These are phyloP conservation scores for Loripinus fragilis DNA, from an alignment of 2,888 invertebrate genomes.

Conservation along the genomic window DNA sequence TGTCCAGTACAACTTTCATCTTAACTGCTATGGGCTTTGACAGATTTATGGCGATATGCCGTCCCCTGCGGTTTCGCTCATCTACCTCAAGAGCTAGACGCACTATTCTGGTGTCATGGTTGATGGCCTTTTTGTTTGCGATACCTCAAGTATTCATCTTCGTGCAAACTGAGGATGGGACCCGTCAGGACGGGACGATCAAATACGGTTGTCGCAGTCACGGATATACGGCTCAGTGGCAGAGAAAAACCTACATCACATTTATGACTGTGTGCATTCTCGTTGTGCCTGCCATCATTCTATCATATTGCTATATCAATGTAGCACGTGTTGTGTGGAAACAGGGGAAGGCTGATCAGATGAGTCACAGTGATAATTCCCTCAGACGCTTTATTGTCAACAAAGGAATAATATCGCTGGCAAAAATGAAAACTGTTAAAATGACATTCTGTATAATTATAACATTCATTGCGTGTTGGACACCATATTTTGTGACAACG, in stretches of 20 bases:
- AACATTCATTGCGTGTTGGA: slow-evolving; percentile 84
- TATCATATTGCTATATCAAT: slow-evolving; percentile 84
- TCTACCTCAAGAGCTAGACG: slow-evolving; percentile 79
- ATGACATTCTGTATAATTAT: slow-evolving; percentile 84
- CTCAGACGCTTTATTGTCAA: slow-evolving; percentile 65
- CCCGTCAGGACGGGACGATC: slow-evolving; percentile 78
- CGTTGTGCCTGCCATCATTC: slow-evolving; percentile 82
- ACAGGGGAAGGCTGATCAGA: slow-evolving; percentile 73
- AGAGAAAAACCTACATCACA: slow-evolving; percentile 83
- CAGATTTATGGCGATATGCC: slow-evolving; percentile 83
- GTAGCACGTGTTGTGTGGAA: slow-evolving; percentile 83
- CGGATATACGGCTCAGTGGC: slow-evolving; percentile 84
- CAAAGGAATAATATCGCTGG: slow-evolving; percentile 82
- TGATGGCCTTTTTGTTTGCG: slow-evolving; percentile 82
- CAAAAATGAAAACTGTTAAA: slow-evolving; percentile 84
- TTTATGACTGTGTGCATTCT: slow-evolving; percentile 83
- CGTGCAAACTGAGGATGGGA: slow-evolving; percentile 79
- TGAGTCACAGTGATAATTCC: slow-evolving; percentile 44
- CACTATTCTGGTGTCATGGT: slow-evolving; percentile 83
- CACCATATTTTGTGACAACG: slow-evolving; percentile 84
- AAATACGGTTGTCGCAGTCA: slow-evolving; percentile 79
- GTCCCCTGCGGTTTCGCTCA: slow-evolving; percentile 80
- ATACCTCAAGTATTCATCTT: slow-evolving; percentile 83
- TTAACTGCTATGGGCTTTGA: slow-evolving; percentile 84
- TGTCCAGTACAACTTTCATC: slow-evolving; percentile 84